Evolutionary conservation across 2,113 vertebrate species (phyloP), one percentile per base, ranked within the genome.

Genomic region (Alosa alosa): DNA sequence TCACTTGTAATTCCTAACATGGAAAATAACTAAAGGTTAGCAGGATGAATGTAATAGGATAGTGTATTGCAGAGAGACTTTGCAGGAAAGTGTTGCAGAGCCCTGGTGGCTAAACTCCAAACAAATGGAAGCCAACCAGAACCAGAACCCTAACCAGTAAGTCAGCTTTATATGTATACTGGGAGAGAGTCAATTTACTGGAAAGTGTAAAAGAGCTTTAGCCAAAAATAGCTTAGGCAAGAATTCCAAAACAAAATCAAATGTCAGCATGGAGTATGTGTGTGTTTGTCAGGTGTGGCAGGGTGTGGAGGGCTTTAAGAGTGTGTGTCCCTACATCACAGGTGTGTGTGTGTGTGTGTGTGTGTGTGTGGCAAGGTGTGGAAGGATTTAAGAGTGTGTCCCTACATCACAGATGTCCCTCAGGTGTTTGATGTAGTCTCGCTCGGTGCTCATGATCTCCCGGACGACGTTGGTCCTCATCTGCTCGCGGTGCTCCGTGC

Each of bases 401-500:
- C 9, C 13, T 91, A 98, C 97, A 95, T 99, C 97, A 84, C 98
- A 99, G 94, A 99, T 99, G 93, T 99, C 98, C 92, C 96, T 97
- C 81, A 99, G 95, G 90, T 99, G 98, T 89, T 99, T 99, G 93
- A 99, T 98, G 94, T 99, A 99, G 83, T 99, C 96, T 0, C 97
- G 95, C 88, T 99, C 98, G 0, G 98, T 99, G 86, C 96, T 97
- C 97, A 99, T 97, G 90, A 99, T 99, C 94, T 99, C 98, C 92
- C 96, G 96, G 91, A 99, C 96, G 90, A 99, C 98, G 0, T 99
- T 99, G 84, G 98, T 96, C 93, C 98, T 95, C 98, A 99, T 99
- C 95, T 99, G 98, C 88, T 96, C 95, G 88, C 95, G 95, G 95
- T 97, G 97, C 92, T 97, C 96, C 0, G 92, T 72, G 90, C 92